Base-by-base conservation (phyloP, 2,113 vertebrate genomes). In the Spheniscus mendiculus region DNA sequence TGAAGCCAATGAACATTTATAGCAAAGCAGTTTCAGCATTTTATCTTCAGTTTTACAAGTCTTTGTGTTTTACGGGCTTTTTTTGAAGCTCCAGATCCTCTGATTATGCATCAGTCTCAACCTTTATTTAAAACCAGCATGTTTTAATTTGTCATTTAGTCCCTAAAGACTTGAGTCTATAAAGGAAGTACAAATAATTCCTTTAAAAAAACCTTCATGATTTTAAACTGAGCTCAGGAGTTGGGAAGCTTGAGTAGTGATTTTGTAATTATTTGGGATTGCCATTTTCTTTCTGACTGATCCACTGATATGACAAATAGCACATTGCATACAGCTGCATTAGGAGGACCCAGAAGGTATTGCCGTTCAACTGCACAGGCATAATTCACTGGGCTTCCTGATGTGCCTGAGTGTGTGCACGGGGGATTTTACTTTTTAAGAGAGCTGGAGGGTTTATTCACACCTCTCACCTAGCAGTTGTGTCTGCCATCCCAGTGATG, bases 371-470 rank as follows among this genome's bases (percentile, higher is more conserved):
- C 34, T 56, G 40, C 15, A 42, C 12, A 84, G 44, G 21, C 44
- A 79, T 36, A 67, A 87, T 77, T 81, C 70, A 32, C 36, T 36
- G 22, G 30, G 30, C 18, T 83, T 92, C 79, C 79, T 85, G 79
- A 52, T 55, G 66, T 85, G 58, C 15, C 66, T 56, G 56, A 52
- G 26, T 36, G 29, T 25, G 16, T 56, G 81, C 7, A 6, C 9
- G 44, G 25, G 59, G 11, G 85, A 84, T 83, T 97, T 85, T 61
- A n/a, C 36, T 91, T 92, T 96, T 97, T 87, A 59, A 95, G 84
- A 97, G 84, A 87, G 16, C 66, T 82, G 74, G 58, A 61, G 85
- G 50, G 91, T 94, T 98, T 70, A 96, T 91, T 76, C 61, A 86
- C 74, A 91, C 63, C 65, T 89, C 45, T 95, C 34, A 90, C 66